Evolutionary conservation across 2,888 invertebrate species (phyloP), one percentile per base, ranked within the genome.

Genomic region (Rhaphigaster nebulosa): DNA sequence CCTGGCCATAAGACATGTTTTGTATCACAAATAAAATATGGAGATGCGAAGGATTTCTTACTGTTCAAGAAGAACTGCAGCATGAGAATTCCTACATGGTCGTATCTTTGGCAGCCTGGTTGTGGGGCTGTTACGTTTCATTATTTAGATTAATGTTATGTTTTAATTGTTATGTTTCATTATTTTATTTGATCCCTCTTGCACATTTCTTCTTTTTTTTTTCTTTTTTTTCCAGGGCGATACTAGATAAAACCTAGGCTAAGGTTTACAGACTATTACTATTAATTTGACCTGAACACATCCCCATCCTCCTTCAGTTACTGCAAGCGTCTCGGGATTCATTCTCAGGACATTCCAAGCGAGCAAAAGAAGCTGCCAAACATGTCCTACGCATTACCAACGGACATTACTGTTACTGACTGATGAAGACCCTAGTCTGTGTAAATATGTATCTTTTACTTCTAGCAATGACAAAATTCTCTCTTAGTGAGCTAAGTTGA

Each of bases 151-250:
- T 45, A 45, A 45, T 4, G 45, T 45, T 45, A n/a, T 45, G 10
- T 45, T 45, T 45, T 6, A 45, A 45, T 45, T 45, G 45, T 45
- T 45, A 45, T 45, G 4, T 45, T 45, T 70, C 5, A 34, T 70
- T 1, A 18, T 70, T 65, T 45, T 45, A 45, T 6, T 45, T 45
- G 6, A 45, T 6, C 10, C 10, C 10, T 45, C 10, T 45, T 45
- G 45, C 10, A 45, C 10, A 45, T 45, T 45, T 45, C 4, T 45
- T 4, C 10, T 45, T 45, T 45, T n/a, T n/a, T n/a, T 65, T n/a
- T 76, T 76, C 76, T 89, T 76, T 29, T 52, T 13, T 89, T 89
- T 80, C 0, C 76, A 89, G 89, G 89, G 80, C 70, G 89, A 89
- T 89, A 89, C 89, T 89, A 89, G 70, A 70, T 34, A 50, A 23